Conservation (phyloP, 2,888 invertebrate genomes). For the Sclerodermus sp. region DNA sequence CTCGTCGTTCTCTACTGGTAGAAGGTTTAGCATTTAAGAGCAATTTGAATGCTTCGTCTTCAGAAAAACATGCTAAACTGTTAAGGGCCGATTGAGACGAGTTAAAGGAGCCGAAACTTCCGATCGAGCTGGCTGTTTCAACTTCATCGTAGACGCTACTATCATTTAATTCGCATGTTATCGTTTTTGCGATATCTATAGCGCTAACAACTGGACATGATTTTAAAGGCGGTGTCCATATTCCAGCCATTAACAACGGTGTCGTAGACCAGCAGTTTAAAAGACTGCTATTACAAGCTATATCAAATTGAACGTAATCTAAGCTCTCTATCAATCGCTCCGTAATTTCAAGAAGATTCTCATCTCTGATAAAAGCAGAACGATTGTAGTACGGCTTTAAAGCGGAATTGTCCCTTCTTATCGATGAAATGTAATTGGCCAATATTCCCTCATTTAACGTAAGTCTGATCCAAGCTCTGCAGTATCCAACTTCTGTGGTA, state of each 20-base stretch:
- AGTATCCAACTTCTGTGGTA: conserved; percentile 86
- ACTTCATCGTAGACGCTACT: conserved; percentile 41
- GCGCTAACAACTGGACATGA: conserved; percentile 74
- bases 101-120: conserved; percentile 50
- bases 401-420: conserved; percentile 75
- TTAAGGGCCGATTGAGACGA: conserved; percentile 47
- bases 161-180: conserved; percentile 54
- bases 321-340: conserved; percentile 76
- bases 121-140: conserved; percentile 51
- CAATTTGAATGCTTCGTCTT: conserved; percentile 73
- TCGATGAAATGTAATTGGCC: conserved; percentile 82
- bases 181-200: conserved; percentile 74
- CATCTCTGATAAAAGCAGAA: conserved; percentile 80
- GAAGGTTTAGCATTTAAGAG: conserved; percentile 57
- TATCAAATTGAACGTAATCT: conserved; percentile 59
- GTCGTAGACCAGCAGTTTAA: conserved; percentile 88
- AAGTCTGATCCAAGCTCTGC: conserved; percentile 87
- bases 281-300: conserved; percentile 71
- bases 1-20: conserved; percentile 10
- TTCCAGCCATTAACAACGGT: conserved; percentile 79
- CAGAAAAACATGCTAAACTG: conserved; percentile 59
- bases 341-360: conserved; percentile 77
- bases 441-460: conserved; percentile 86
- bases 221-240: conserved; percentile 81
- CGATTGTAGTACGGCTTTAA: conserved; percentile 82